phyloP scores from a whole-genome alignment of 23 tunicate species.

The Styela plicata region DNA sequence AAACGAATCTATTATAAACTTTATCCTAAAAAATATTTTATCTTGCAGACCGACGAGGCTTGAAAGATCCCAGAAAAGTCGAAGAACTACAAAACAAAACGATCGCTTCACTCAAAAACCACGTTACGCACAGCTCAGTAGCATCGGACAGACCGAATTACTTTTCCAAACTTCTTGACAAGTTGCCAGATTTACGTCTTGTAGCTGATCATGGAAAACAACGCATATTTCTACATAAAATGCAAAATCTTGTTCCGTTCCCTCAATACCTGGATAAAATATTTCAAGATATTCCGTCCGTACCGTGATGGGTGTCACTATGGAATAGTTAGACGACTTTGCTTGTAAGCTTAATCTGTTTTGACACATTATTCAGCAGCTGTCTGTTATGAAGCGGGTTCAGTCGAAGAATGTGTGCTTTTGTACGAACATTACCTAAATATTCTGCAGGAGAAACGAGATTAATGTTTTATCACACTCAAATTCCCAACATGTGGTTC shows the following conservation, averaged over 20 bases:
- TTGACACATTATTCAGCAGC: too few species aligned
- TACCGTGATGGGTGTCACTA: neutral
- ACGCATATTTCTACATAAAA: constrained; percentile 43
- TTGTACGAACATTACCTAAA: too few species aligned
- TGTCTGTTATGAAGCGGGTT: too few species aligned
- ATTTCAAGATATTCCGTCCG: neutral
- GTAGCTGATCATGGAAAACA: constrained; percentile 44
- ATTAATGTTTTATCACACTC: too few species aligned
- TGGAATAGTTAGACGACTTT: neutral
- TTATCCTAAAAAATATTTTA: too few species aligned
- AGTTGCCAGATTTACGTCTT: constrained; percentile 43
- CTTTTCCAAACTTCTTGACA: constrained; percentile 54
- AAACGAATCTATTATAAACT: too few species aligned
- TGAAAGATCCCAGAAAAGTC: constrained; percentile 61
- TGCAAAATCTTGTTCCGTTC: constrained; percentile 39
- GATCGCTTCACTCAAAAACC: constrained; percentile 52
- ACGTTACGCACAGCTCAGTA: constrained; percentile 66
- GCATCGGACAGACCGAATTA: constrained; percentile 92
- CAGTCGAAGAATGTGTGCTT: too few species aligned
- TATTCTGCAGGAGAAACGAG: too few species aligned
- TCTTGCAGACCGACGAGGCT: constrained; percentile 47
- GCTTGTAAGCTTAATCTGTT: neutral
- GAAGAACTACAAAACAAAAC: constrained; percentile 55
- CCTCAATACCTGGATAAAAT: constrained; percentile 59
- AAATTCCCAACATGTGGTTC: too few species aligned